Evolutionary conservation across 2,113 vertebrate genomes (phyloP).

Genomic region (Amphiprion percula): DNA sequence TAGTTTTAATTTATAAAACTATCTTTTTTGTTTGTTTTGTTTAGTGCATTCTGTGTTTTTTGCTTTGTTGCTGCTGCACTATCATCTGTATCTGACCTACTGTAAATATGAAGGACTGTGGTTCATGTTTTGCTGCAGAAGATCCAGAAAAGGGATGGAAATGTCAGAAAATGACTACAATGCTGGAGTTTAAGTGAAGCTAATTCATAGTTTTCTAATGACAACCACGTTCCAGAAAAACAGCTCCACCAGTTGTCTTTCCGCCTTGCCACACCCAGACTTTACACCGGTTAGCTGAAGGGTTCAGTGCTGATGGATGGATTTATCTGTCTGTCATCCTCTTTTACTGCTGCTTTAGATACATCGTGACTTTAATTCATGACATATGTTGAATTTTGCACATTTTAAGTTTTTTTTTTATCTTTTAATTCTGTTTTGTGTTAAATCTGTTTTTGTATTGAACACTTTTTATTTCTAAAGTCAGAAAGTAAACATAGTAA

Average conservation of each 20-base stretch:
- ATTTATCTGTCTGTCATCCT: neutral
- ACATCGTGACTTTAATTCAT: conserved; percentile 39
- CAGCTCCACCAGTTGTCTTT: neutral
- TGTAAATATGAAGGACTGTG: neutral
- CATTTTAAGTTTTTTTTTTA: conserved; percentile 38
- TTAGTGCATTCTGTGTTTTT: too few relatives aligned
- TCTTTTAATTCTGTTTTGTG: conserved; percentile 34
- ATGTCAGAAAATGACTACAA: neutral
- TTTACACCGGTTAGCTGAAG: neutral
- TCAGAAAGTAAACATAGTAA: conserved; percentile 18
- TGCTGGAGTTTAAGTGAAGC: conserved; percentile 6
- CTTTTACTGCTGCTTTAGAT: conserved; percentile 34
- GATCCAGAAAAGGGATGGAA: too few relatives aligned
- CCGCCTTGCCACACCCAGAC: too few relatives aligned
- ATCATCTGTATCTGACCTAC: neutral
- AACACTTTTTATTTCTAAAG: conserved; percentile 9
- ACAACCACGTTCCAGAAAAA: neutral
- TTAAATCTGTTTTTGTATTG: conserved; percentile 5
- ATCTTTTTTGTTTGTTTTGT: too few relatives aligned
- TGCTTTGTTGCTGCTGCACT: conserved; percentile 12
- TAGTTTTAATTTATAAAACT: neutral
- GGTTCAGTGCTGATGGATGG: neutral
- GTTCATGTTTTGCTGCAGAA: neutral
- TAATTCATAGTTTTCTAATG: neutral
- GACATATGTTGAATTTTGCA: conserved; percentile 62